These are phyloP conservation scores for Uropetala carovei DNA, from an alignment of 2,888 invertebrate species.

Conservation along the genomic window DNA sequence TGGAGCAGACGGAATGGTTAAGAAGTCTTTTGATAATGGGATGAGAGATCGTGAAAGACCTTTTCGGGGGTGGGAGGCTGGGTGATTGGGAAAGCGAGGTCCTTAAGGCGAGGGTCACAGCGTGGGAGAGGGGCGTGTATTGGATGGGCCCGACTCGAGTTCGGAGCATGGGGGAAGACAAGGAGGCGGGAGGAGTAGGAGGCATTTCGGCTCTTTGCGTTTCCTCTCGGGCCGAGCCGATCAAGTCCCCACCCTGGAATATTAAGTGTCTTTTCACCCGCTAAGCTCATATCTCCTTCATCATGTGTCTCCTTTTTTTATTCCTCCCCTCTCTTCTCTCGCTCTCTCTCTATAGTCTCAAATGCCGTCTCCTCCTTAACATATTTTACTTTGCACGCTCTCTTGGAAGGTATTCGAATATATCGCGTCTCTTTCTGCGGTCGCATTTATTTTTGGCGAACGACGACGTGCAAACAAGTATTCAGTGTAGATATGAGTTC, in stretches of 20 bases:
- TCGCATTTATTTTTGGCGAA: not conserved
- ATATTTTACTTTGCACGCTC: not conserved
- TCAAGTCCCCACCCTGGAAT: constrained; percentile 46
- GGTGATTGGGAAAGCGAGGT: not conserved
- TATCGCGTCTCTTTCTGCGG: not conserved
- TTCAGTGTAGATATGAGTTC: not conserved
- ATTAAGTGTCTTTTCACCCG: constrained; percentile 58
- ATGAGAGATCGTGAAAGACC: not conserved
- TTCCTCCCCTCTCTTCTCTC: not conserved
- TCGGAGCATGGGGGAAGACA: not conserved
- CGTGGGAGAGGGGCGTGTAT: constrained; percentile 3
- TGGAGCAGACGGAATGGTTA: not conserved
- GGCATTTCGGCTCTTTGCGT: not conserved
- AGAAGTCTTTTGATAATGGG: not conserved
- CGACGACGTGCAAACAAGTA: not conserved
- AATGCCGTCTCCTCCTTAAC: not conserved
- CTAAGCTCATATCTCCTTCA: constrained; percentile 56
- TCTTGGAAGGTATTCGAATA: not conserved
- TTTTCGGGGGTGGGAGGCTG: no score
- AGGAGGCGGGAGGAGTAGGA: not conserved
- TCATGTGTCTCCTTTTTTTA: not conserved
- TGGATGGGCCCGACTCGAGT: not conserved
- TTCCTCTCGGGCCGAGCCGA: constrained; percentile 23
- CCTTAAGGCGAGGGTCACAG: not conserved
- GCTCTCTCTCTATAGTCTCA: not conserved